Percentiles rank a stretch among this genome's conserved stretches.
These are phyloP conservation scores for Phainopepla nitens DNA, from an alignment of 2,113 vertebrate genomes.

Conservation along the genomic window DNA sequence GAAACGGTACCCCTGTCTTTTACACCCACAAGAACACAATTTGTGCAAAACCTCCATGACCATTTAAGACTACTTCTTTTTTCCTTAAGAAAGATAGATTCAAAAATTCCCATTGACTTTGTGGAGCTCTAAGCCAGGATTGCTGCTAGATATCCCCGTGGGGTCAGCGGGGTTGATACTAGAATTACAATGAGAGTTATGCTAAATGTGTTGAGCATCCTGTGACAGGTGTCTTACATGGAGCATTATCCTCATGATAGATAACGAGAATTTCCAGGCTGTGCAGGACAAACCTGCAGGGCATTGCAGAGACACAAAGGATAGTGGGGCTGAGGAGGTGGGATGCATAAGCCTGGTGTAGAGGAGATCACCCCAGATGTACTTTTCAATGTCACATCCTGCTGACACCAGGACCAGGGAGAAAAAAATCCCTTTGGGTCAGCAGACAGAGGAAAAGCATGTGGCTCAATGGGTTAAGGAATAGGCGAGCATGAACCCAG, in stretches of 20 bases:
- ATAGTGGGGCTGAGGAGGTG: background rate
- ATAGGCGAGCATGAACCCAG: rapidly evolving
- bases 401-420: background rate
- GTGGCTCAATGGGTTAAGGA: background rate
- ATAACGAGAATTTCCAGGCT: background rate
- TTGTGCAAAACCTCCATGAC: background rate
- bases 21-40: too few species aligned
- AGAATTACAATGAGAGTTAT: background rate
- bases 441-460: background rate
- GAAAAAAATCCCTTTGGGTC: background rate
- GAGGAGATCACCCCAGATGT: background rate
- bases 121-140: background rate
- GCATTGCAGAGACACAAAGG: background rate
- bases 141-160: background rate
- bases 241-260: background rate
- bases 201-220: background rate
- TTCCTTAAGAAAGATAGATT: background rate
- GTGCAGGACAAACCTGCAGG: background rate
- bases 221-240: rapidly evolving
- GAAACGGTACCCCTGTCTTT: background rate
- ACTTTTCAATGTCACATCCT: background rate
- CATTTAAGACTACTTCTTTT: background rate
- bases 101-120: background rate
- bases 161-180: background rate
- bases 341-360: background rate